Evolutionary conservation across 2,113 vertebrate genomes (phyloP).

Genomic region (Apodemus speciosus): DNA sequence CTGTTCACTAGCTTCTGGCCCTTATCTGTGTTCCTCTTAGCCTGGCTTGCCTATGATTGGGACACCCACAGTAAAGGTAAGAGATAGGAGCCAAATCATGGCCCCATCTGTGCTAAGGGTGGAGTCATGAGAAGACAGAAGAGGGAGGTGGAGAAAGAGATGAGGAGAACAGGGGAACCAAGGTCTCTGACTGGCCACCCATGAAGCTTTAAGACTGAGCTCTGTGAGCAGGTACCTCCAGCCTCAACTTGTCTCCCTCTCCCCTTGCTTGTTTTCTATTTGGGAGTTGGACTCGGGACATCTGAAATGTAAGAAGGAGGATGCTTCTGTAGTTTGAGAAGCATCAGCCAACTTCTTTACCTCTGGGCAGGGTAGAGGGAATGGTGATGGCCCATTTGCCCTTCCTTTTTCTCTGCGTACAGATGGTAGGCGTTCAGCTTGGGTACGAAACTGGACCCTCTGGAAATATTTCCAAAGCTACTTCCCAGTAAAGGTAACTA

Average conservation of each 20-base stretch:
- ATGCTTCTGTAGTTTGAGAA: background rate
- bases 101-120: background rate
- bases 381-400: background rate
- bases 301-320: conserved; percentile 10
- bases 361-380: background rate
- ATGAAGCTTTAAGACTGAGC: background rate
- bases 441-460: conserved; percentile 86
- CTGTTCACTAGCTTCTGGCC: conserved; percentile 88
- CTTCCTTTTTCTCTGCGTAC: conserved; percentile 64
- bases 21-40: conserved; percentile 82
- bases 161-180: background rate
- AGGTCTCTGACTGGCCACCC: background rate
- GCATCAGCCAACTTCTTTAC: background rate
- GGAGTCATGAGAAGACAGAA: background rate
- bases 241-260: background rate
- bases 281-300: background rate
- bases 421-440: conserved; percentile 87
- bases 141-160: background rate
- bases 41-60: conserved; percentile 90
- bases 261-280: background rate
- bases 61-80: conserved; percentile 84
- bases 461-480: conserved; percentile 90
- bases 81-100: background rate
- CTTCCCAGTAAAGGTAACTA: conserved; percentile 90
- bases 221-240: background rate